A percentile compares a stretch with the other conserved stretches of the same genome.
phyloP scores from a whole-genome alignment of 2,888 invertebrate species.

The Calliphora vomitoria region DNA sequence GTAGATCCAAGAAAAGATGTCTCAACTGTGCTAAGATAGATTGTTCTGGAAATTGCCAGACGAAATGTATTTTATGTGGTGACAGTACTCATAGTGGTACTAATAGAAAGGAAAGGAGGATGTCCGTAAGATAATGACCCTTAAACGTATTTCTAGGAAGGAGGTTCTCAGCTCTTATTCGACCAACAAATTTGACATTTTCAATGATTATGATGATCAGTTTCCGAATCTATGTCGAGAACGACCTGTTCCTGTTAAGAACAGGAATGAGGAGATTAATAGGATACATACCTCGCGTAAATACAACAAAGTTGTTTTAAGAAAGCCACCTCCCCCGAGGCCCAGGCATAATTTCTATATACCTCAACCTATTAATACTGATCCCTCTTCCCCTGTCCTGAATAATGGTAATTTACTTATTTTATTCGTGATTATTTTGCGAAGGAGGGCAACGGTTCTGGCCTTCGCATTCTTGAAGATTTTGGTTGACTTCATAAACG shows the following conservation, averaged over 20 bases:
- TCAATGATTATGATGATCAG: not conserved
- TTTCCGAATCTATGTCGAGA: not conserved
- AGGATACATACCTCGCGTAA: not conserved
- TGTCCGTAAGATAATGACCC: not conserved
- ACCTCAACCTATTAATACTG: too few relatives aligned
- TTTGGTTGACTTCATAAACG: too few relatives aligned
- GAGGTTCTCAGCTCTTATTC: conserved; percentile 4
- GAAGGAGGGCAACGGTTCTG: conserved; percentile 1
- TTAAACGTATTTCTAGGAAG: not conserved
- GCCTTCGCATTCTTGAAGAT: conserved; percentile 18
- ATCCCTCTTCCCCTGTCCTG: too few relatives aligned
- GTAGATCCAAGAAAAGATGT: conserved; percentile 31
- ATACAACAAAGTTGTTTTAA: not conserved
- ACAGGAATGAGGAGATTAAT: conserved; percentile 18
- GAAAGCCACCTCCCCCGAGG: too few relatives aligned
- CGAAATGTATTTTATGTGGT: conserved; percentile 23
- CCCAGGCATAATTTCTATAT: too few relatives aligned
- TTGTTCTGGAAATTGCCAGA: not conserved
- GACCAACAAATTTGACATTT: not conserved
- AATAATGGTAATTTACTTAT: too few relatives aligned
- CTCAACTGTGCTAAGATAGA: not conserved
- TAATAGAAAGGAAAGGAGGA: not conserved
- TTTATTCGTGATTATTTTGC: not conserved
- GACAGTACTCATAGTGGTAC: not conserved
- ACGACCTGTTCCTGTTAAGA: not conserved